A percentile compares a stretch with the other conserved stretches of the same genome.
Conservation (phyloP, 2,797 vertebrate genomes). For the Knipowitschia caucasica region DNA sequence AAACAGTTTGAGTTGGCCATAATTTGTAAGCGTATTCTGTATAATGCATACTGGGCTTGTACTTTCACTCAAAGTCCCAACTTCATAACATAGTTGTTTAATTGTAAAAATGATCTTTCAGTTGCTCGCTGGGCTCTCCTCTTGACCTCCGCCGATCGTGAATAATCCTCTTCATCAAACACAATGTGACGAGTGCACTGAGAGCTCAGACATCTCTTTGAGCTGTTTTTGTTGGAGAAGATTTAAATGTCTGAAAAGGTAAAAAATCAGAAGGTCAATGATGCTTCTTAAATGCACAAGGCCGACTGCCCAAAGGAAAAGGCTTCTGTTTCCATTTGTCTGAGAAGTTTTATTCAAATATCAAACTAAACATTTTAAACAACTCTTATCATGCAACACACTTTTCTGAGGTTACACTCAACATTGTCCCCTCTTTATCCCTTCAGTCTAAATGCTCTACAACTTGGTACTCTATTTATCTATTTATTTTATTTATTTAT, state of each 20-base stretch:
- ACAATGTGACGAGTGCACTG: neutral
- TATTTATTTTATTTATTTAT: too few species aligned
- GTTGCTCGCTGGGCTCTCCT: neutral
- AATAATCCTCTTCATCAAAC: neutral
- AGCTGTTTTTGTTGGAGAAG: neutral
- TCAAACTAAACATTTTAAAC: too few species aligned
- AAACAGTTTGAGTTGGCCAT: too few species aligned
- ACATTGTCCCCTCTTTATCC: too few species aligned
- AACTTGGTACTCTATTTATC: too few species aligned
- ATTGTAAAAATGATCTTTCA: neutral
- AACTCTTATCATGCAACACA: too few species aligned
- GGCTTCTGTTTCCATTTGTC: neutral
- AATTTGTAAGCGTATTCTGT: too few species aligned
- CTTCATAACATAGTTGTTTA: too few species aligned
- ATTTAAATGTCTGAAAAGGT: slow-evolving; percentile 1
- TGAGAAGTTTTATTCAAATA: neutral
- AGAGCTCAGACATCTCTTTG: neutral
- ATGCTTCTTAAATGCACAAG: neutral
- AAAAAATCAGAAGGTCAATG: slow-evolving; percentile 6
- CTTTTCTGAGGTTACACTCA: too few species aligned
- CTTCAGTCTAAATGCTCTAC: too few species aligned
- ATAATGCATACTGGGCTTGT: too few species aligned
- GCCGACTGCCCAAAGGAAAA: neutral
- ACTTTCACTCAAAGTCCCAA: neutral
- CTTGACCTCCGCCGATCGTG: neutral